Percentiles rank a stretch among this genome's conserved stretches.
Evolutionary conservation across 2,888 invertebrate species (phyloP).

Genomic region (Ophioninae sp.): DNA sequence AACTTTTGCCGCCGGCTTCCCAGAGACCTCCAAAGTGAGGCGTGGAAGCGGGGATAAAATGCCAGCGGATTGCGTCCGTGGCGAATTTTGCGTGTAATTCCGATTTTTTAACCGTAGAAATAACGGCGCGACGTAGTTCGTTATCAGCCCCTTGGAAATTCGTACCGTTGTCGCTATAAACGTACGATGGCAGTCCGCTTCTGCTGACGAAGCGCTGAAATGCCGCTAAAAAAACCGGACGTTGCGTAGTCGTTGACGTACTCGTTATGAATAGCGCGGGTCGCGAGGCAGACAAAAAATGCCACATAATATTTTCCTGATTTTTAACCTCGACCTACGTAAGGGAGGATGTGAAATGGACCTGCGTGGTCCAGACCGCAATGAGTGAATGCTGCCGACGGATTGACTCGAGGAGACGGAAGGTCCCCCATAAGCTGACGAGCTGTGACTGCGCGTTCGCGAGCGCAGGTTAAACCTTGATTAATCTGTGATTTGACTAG

Average conservation of each 20-base stretch:
- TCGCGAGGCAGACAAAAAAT: not conserved
- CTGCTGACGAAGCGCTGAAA: constrained; percentile 68
- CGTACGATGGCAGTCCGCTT: constrained; percentile 66
- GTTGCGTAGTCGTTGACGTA: constrained; percentile 40
- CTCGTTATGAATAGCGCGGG: constrained; percentile 68
- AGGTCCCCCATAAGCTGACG: not conserved
- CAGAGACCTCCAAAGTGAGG: not conserved
- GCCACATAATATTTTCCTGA: not conserved
- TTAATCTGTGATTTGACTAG: not conserved
- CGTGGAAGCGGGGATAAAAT: constrained; percentile 66
- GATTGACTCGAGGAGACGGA: constrained; percentile 1
- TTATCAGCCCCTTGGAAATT: constrained; percentile 70
- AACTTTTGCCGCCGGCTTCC: not conserved
- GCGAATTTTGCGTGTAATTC: constrained; percentile 37
- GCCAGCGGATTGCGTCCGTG: constrained; percentile 68
- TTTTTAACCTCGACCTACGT: not conserved
- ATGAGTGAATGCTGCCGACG: not conserved
- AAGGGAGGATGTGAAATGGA: not conserved
- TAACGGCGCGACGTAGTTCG: constrained; percentile 44
- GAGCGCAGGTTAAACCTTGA: not conserved
- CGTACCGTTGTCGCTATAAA: constrained; percentile 72
- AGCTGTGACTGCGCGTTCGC: not conserved
- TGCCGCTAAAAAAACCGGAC: too few species aligned
- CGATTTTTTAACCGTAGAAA: too few species aligned
- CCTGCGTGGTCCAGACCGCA: not conserved